Percentiles rank a stretch among this genome's conserved stretches.
These are phyloP conservation scores for Rhineura floridana DNA, from an alignment of 2,113 vertebrate species.

Conservation along the genomic window DNA sequence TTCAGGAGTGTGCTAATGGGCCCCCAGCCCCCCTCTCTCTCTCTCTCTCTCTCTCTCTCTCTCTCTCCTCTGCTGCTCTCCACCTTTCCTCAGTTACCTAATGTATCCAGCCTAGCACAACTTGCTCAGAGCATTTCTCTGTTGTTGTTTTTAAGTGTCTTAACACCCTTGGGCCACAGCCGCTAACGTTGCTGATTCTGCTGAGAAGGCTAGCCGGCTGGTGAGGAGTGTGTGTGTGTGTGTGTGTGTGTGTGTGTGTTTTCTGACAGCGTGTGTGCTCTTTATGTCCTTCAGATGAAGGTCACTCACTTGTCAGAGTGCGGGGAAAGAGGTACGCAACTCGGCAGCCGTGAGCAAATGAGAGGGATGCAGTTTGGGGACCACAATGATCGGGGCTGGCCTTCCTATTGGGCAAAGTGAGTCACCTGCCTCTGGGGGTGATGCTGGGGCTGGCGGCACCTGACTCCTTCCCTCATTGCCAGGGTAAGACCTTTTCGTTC, in stretches of 20 bases:
- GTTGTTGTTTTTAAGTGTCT: conserved; percentile 19
- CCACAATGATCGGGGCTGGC: no score
- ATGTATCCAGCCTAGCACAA: conserved; percentile 29
- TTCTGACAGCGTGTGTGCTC: not conserved
- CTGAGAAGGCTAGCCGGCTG: not conserved
- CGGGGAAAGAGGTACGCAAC: not conserved
- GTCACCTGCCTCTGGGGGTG: no score
- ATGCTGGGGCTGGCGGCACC: no score
- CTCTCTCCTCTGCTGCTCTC: accelerated
- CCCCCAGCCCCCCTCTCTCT: accelerated
- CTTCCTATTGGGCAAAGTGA: no score
- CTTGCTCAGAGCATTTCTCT: conserved; percentile 2
- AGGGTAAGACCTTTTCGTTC: no score
- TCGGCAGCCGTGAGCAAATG: not conserved
- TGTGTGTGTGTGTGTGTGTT: not conserved
- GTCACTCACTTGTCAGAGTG: accelerated
- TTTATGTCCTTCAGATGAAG: not conserved
- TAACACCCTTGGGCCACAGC: conserved; percentile 7
- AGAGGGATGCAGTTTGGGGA: not conserved
- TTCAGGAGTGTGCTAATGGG: not conserved
- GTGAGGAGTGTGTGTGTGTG: no score
- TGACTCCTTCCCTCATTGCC: no score
- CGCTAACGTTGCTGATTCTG: not conserved
- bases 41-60: no score
- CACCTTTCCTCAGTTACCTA: not conserved